phyloP scores from a whole-genome alignment of 2,113 vertebrate genomes.

The Peucedramus taeniatus region DNA sequence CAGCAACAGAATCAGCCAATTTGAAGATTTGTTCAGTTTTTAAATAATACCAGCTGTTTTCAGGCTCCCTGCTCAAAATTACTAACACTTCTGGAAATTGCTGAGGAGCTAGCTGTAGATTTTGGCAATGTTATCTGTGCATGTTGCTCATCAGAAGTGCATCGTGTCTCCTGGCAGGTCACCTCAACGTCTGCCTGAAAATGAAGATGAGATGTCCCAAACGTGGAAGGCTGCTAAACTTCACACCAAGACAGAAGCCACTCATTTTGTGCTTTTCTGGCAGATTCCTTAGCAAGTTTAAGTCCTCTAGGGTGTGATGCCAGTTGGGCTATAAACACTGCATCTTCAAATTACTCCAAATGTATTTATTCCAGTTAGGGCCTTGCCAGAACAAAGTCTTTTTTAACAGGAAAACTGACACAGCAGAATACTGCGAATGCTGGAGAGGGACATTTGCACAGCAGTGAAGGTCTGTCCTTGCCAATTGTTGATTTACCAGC shows the following conservation, averaged over 20 bases:
- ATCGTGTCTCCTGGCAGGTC: not conserved
- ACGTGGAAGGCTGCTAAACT: not conserved
- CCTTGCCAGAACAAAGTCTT: not conserved
- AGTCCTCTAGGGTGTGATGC: not conserved
- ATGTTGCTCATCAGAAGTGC: constrained; percentile 8
- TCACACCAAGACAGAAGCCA: not conserved
- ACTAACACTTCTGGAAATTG: constrained; percentile 17
- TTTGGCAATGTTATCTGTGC: not conserved
- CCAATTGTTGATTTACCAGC: not conserved
- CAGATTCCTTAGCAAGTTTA: not conserved
- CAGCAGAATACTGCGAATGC: not conserved
- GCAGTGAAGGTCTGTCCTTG: not conserved
- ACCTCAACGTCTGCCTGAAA: not conserved
- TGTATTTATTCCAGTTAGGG: constrained; percentile 18
- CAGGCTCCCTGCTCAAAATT: not conserved
- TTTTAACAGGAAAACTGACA: not conserved
- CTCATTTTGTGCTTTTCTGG: not conserved
- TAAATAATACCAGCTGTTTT: constrained; percentile 1
- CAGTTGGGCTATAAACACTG: constrained; percentile 1
- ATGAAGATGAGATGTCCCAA: constrained; percentile 19
- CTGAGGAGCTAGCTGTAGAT: not conserved
- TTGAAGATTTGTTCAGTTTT: constrained; percentile 38
- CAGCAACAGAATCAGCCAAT: not conserved
- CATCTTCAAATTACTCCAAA: constrained; percentile 42
- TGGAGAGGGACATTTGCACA: not conserved